phyloP scores from a whole-genome alignment of 2,113 vertebrate genomes.

The Pogona vitticeps region DNA sequence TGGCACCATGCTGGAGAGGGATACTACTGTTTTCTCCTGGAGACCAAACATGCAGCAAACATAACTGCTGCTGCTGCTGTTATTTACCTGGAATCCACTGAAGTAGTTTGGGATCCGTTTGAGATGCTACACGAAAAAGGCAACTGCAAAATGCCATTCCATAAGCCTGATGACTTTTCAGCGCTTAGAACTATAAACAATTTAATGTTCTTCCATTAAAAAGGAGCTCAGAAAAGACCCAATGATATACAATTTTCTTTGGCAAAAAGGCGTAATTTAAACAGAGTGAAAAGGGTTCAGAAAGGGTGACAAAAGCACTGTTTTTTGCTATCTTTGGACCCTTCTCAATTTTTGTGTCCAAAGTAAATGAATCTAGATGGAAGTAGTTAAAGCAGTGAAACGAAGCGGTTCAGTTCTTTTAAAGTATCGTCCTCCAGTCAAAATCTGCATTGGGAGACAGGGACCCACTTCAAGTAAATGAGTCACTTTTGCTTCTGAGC shows the following conservation, averaged over 20 bases:
- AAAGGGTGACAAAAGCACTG: constrained; percentile 75
- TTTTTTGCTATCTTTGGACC: constrained; percentile 79
- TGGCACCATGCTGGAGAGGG: background rate
- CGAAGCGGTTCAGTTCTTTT: constrained; percentile 70
- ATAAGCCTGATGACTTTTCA: constrained; percentile 62
- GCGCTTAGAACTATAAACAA: constrained; percentile 64
- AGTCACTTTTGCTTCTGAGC: constrained; percentile 80
- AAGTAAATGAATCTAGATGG: constrained; percentile 82
- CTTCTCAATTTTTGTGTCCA: constrained; percentile 74
- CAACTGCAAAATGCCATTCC: constrained; percentile 53
- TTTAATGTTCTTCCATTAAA: constrained; percentile 71
- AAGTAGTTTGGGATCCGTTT: constrained; percentile 43
- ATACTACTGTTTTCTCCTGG: background rate
- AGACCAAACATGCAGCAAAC: background rate
- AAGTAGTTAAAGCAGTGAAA: constrained; percentile 81
- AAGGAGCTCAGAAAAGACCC: constrained; percentile 57
- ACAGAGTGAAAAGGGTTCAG: constrained; percentile 75
- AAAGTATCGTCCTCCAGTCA: constrained; percentile 74
- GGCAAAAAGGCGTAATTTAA: constrained; percentile 64
- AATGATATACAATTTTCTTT: constrained; percentile 74
- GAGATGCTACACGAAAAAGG: constrained; percentile 53
- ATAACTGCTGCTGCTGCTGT: too few species aligned
- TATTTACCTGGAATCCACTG: background rate
- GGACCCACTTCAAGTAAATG: constrained; percentile 78
- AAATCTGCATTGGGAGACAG: constrained; percentile 81